phyloP scores from a whole-genome alignment of 2,888 invertebrate species.

The Elegia similella region DNA sequence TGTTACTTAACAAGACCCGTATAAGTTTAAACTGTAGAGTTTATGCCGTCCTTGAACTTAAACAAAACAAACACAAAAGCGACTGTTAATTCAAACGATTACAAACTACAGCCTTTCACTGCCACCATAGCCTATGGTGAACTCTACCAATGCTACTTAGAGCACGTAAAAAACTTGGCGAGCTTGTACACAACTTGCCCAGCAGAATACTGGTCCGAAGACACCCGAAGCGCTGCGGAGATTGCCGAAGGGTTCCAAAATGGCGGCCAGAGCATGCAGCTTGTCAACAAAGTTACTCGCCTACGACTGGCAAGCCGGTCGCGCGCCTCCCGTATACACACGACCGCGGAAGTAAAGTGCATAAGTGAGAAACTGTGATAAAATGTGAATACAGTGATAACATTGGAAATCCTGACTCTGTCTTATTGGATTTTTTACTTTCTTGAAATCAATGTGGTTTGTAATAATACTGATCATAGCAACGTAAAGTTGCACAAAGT shows the following conservation, averaged over 20 bases:
- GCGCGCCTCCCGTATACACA: slow-evolving; percentile 37
- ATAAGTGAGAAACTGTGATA: slow-evolving; percentile 42
- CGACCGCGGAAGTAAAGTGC: slow-evolving; percentile 40
- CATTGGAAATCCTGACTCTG: background rate
- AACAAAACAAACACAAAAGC: background rate
- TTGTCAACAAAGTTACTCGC: slow-evolving; percentile 77
- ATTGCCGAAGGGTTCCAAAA: slow-evolving; percentile 62
- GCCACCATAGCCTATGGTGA: slow-evolving; percentile 6
- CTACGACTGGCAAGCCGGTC: slow-evolving; percentile 47
- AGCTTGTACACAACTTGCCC: slow-evolving; percentile 7
- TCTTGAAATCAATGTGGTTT: slow-evolving; percentile 18
- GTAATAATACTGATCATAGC: background rate
- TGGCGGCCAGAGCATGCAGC: slow-evolving; percentile 62
- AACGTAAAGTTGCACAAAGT: background rate
- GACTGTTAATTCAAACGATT: background rate
- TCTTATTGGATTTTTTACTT: slow-evolving; percentile 8
- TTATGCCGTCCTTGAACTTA: too few relatives aligned
- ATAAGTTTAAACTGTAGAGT: too few relatives aligned
- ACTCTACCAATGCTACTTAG: slow-evolving; percentile 1
- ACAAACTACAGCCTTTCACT: background rate
- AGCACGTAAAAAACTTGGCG: slow-evolving; percentile 14
- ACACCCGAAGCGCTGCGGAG: slow-evolving; percentile 50
- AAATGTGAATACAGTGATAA: slow-evolving; percentile 39
- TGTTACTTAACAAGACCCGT: too few relatives aligned
- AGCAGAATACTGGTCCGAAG: slow-evolving; percentile 32